A percentile compares a stretch with the other conserved stretches of the same genome.
phyloP scores from a whole-genome alignment of 2,888 invertebrate species.

The Drosophila mulleri region DNA sequence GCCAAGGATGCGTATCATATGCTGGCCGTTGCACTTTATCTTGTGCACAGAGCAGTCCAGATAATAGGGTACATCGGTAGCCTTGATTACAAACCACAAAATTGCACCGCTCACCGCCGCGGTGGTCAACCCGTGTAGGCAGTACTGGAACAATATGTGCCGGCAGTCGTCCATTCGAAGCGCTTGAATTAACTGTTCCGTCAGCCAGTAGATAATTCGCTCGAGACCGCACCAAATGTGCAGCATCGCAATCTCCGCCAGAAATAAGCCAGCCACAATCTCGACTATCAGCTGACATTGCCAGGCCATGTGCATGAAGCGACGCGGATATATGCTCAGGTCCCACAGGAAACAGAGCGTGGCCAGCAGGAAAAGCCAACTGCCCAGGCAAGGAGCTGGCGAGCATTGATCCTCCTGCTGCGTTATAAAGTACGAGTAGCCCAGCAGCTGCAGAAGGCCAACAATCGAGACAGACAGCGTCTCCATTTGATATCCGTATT shows the following conservation, averaged over 20 bases:
- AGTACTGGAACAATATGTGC: slow-evolving; percentile 2
- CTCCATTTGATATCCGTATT: slow-evolving; percentile 33
- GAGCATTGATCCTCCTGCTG: slow-evolving; percentile 74
- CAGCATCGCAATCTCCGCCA: slow-evolving; percentile 67
- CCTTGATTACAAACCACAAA: slow-evolving; percentile 49
- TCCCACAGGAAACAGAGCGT: slow-evolving; percentile 68
- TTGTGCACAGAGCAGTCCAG: not conserved
- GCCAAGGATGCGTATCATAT: slow-evolving; percentile 9
- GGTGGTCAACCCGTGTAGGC: slow-evolving; percentile 23
- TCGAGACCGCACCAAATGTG: slow-evolving; percentile 78
- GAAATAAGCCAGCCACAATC: slow-evolving; percentile 53
- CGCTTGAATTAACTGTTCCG: not conserved
- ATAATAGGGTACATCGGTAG: slow-evolving; percentile 36
- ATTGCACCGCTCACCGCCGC: slow-evolving; percentile 7
- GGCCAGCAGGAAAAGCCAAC: slow-evolving; percentile 73
- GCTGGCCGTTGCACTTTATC: not conserved
- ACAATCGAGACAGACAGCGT: slow-evolving; percentile 57
- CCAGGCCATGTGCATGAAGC: slow-evolving; percentile 69
- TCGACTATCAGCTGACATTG: slow-evolving; percentile 63
- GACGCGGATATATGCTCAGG: slow-evolving; percentile 63
- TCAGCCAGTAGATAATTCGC: slow-evolving; percentile 31
- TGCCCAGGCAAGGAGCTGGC: slow-evolving; percentile 67
- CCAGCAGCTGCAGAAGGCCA: slow-evolving; percentile 62
- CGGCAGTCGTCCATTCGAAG: slow-evolving; percentile 10
- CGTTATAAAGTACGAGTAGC: slow-evolving; percentile 66